phyloP scores from a whole-genome alignment of 2,113 vertebrate species.

The Anser cygnoides region DNA sequence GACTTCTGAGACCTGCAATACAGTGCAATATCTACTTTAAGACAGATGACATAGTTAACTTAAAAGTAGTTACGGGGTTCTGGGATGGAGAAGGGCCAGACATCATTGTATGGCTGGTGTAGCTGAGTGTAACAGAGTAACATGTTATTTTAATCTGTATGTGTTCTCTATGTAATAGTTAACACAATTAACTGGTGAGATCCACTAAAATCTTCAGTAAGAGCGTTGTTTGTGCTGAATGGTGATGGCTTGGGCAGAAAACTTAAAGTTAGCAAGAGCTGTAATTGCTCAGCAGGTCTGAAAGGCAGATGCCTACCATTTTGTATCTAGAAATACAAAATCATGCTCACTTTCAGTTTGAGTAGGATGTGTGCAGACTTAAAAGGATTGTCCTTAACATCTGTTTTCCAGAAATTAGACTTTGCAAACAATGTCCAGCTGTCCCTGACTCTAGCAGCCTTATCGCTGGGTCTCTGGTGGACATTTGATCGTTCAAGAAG shows the following conservation, averaged over 20 bases:
- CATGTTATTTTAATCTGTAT: neutral
- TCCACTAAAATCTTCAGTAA: neutral
- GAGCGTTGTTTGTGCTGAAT: neutral
- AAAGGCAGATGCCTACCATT: neutral
- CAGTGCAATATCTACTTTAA: accelerated
- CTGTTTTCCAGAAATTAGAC: slow-evolving; percentile 79
- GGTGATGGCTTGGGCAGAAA: neutral
- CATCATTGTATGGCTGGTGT: accelerated
- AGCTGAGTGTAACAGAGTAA: neutral
- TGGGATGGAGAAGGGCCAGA: accelerated
- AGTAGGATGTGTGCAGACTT: neutral
- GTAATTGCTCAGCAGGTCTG: neutral
- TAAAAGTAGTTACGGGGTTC: too few relatives aligned
- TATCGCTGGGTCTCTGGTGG: slow-evolving; percentile 87
- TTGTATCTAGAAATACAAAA: neutral
- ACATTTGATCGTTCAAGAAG: slow-evolving; percentile 85
- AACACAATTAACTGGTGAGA: neutral
- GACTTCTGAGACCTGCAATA: neutral
- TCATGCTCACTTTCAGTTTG: neutral
- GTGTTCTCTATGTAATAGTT: neutral
- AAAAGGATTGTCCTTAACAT: slow-evolving; percentile 70
- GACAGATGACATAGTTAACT: accelerated
- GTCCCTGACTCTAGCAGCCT: slow-evolving; percentile 81
- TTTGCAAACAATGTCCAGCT: slow-evolving; percentile 86
- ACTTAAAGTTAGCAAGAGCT: neutral